Conservation (phyloP, 2,797 vertebrate genomes). For the Halcyon chelicuti region DNA sequence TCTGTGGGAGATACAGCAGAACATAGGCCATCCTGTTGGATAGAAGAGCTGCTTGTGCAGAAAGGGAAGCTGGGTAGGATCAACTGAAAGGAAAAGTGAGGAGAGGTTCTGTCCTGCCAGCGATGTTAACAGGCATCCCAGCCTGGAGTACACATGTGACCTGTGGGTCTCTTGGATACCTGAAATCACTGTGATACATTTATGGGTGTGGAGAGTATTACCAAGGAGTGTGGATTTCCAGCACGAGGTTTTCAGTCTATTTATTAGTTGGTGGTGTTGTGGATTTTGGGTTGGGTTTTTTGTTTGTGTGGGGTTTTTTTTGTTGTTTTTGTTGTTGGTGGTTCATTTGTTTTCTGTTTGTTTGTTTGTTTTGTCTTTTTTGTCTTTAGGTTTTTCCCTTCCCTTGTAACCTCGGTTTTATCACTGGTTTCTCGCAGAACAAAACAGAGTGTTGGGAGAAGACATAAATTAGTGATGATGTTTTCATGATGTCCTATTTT, state of each 20-base stretch:
- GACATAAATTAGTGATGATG: neutral
- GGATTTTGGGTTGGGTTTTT: neutral
- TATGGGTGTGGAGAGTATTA: neutral
- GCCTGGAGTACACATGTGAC: neutral
- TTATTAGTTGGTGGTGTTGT: neutral
- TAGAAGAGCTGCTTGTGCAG: neutral
- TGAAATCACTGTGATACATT: neutral
- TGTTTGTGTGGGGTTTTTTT: no score
- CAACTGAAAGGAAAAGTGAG: neutral
- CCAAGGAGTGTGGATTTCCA: neutral
- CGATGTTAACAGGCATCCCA: fast-evolving
- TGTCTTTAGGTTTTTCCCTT: neutral
- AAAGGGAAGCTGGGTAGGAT: neutral
- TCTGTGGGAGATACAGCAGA: neutral
- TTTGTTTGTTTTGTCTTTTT: neutral
- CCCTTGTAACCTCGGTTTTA: neutral
- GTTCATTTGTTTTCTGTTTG: no score
- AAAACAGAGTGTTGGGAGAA: neutral
- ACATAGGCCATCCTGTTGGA: neutral
- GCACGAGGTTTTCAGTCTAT: neutral
- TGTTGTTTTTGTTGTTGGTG: neutral
- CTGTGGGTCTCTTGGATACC: neutral
- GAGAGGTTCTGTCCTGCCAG: neutral
- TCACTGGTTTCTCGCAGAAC: neutral
- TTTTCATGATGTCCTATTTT: conserved; percentile 18